Evolutionary conservation across 2,888 invertebrate species (phyloP).

Genomic region (Alcis repandata): DNA sequence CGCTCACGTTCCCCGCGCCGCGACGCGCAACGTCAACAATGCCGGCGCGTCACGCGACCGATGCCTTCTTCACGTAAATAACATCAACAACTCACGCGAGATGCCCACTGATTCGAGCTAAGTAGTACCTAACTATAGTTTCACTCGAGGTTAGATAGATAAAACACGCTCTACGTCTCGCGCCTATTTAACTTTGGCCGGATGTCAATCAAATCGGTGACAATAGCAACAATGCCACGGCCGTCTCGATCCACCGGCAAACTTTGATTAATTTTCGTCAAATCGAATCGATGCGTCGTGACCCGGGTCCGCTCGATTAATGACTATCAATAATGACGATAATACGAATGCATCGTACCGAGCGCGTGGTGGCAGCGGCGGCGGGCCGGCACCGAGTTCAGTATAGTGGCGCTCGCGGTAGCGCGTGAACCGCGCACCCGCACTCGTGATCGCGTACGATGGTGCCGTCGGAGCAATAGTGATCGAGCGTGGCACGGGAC

Average conservation of each 20-base stretch:
- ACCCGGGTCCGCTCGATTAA: constrained; percentile 59
- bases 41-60: constrained; percentile 76
- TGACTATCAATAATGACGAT: constrained; percentile 77
- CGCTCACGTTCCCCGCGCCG: constrained; percentile 82
- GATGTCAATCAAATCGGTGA: constrained; percentile 40
- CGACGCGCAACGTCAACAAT: constrained; percentile 82
- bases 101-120: constrained; percentile 30
- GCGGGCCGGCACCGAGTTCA: constrained; percentile 62
- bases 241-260: constrained; percentile 44
- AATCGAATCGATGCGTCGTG: constrained; percentile 52
- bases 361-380: constrained; percentile 64
- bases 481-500: constrained; percentile 55
- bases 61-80: constrained; percentile 69
- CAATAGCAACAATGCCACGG: constrained; percentile 51
- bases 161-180: constrained; percentile 19
- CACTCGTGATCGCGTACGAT: constrained; percentile 67
- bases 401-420: constrained; percentile 72
- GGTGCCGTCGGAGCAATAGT: constrained; percentile 53
- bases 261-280: constrained; percentile 54
- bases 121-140: constrained; percentile 20
- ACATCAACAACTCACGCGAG: constrained; percentile 61
- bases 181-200: constrained; percentile 16
- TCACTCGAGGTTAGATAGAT: constrained; percentile 17
- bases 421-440: constrained; percentile 72
- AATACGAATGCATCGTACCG: constrained; percentile 68